Conservation (phyloP, 1,140 invertebrate genomes). For the Drosophila carrolli region DNA sequence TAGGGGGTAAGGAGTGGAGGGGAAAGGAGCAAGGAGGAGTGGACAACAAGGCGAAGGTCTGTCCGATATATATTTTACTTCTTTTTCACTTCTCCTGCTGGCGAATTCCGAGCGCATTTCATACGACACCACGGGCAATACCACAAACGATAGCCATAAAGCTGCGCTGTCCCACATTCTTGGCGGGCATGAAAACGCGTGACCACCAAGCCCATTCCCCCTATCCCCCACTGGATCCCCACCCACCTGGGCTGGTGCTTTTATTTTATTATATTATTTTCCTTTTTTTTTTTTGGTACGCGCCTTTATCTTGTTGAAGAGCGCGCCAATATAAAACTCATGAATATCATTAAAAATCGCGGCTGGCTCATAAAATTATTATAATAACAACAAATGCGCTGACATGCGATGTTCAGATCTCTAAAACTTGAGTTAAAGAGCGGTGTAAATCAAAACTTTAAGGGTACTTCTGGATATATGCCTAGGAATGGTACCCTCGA, state of each 20-base stretch:
- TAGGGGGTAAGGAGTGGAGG: neutral
- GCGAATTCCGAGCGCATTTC: slow-evolving; percentile 82
- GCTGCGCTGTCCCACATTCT: slow-evolving; percentile 59
- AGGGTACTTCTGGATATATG: too few species aligned
- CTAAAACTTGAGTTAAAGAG: slow-evolving; percentile 18
- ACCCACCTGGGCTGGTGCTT: slow-evolving; percentile 33
- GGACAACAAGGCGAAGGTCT: slow-evolving; percentile 53
- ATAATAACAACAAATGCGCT: slow-evolving; percentile 50
- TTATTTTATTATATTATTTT: slow-evolving; percentile 42
- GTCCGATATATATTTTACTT: slow-evolving; percentile 31
- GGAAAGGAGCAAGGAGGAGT: slow-evolving; percentile 29
- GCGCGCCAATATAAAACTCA: slow-evolving; percentile 64
- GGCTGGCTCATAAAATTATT: slow-evolving; percentile 44
- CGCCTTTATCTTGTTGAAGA: slow-evolving; percentile 62
- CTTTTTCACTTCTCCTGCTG: slow-evolving; percentile 44
- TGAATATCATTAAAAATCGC: slow-evolving; percentile 72
- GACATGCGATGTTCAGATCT: slow-evolving; percentile 28
- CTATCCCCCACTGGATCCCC: slow-evolving; percentile 15
- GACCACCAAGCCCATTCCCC: slow-evolving; percentile 44
- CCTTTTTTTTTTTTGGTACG: slow-evolving; percentile 48
- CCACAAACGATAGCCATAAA: slow-evolving; percentile 59
- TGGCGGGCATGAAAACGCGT: slow-evolving; percentile 57
- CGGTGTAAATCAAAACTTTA: slow-evolving; percentile 8
- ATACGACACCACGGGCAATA: slow-evolving; percentile 73
- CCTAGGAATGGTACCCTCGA: too few species aligned